phyloP scores from a whole-genome alignment of 2,113 vertebrate species.

The Piaya cayana region DNA sequence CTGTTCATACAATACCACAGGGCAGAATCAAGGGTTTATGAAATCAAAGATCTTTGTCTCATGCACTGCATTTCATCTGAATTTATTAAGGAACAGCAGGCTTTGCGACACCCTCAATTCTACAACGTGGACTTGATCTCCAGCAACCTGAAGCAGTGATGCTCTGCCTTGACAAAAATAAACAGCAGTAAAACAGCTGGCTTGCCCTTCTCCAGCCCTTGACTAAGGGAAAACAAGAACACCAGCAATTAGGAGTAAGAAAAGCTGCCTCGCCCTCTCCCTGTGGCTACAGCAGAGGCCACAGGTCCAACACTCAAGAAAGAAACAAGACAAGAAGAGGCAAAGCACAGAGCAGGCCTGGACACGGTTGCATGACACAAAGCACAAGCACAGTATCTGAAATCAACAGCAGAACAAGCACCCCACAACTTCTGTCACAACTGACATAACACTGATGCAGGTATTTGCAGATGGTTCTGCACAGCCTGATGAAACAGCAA shows the following conservation, averaged over 20 bases:
- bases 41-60: background rate
- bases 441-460: rapidly evolving
- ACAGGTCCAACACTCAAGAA: background rate
- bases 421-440: background rate
- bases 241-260: constrained; percentile 17
- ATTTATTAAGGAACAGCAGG: background rate
- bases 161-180: background rate
- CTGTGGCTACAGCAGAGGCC: background rate
- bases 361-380: rapidly evolving
- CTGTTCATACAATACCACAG: background rate
- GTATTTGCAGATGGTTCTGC: background rate
- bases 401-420: background rate
- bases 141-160: background rate
- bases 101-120: background rate
- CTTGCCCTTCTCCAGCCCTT: background rate
- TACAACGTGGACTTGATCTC: background rate
- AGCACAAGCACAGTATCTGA: too few species aligned
- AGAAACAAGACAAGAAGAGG: background rate
- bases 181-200: background rate
- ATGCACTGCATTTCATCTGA: background rate
- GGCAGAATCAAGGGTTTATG: background rate
- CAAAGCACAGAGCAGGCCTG: background rate
- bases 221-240: background rate
- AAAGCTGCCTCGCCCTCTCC: constrained; percentile 8
- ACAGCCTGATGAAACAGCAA: background rate